Percentiles rank a stretch among this genome's conserved stretches.
phyloP scores from a whole-genome alignment of 2,113 vertebrate species.

The Odocoileus virginianus region DNA sequence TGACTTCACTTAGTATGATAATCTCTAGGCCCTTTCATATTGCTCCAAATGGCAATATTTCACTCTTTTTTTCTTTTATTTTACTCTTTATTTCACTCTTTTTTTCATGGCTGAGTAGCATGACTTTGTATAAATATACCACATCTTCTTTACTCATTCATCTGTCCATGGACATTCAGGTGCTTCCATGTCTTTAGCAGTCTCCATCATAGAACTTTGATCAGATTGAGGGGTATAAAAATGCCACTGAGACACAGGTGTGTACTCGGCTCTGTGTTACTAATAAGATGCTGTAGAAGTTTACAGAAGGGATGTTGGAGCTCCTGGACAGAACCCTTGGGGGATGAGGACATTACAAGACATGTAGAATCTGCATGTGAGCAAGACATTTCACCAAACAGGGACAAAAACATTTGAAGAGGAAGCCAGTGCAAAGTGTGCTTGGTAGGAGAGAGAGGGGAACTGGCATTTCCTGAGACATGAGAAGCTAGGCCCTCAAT shows the following conservation, averaged over 20 bases:
- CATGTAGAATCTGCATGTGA: not conserved
- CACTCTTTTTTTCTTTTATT: too few relatives aligned
- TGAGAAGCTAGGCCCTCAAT: not conserved
- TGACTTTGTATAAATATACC: not conserved
- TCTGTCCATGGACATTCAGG: not conserved
- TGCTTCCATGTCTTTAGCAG: not conserved
- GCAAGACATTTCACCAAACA: not conserved
- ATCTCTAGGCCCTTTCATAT: not conserved
- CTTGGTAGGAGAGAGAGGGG: not conserved
- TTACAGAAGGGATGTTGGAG: not conserved
- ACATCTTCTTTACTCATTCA: not conserved
- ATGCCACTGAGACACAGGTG: not conserved
- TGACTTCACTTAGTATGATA: not conserved
- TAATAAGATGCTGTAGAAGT: not conserved
- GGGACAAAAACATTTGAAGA: not conserved
- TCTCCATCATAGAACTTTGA: not conserved
- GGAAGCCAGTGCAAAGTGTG: not conserved
- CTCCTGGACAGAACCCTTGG: not conserved
- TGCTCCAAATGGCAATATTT: not conserved
- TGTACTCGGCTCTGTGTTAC: not conserved
- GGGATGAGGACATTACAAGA: not conserved
- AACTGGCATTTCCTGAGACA: not conserved
- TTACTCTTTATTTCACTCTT: too few relatives aligned
- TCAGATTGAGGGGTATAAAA: not conserved
- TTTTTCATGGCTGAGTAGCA: not conserved